Base-by-base conservation (phyloP, 2,113 vertebrate genomes). In the Melospiza melodia region DNA sequence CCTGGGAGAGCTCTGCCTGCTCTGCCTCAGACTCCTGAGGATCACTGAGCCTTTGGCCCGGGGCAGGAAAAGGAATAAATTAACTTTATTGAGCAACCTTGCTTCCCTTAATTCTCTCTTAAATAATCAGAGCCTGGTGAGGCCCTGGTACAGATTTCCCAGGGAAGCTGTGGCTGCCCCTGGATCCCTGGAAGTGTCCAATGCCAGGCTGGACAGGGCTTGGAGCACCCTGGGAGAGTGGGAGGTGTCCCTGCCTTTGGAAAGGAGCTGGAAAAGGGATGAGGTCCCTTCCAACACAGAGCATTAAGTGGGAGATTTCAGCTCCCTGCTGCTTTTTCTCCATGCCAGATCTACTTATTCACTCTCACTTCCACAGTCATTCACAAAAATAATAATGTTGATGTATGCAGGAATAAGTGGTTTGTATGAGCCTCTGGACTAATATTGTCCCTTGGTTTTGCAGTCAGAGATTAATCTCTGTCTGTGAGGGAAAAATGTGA, bases 381-480 rank as follows among this genome's bases (percentile, higher is more conserved):
- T 66, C 2, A 17, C 30, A 52, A 55, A 49, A 78, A 43, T 9
- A 55, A 44, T 66, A 11, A 43, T 11, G 39, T n/a, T 88, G 63
- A 73, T 94, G 17, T 54, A 35, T 21, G 22, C 69, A 18, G 72
- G 73, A 78, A 67, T 72, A 55, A 91, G 63, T 59, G 89, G 81
- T 28, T 77, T 63, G 39, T 22, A 28, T 3, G 15, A 87, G 57
- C 44, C 39, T 87, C 78, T 65, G 67, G 13, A 76, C 93, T 93
- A 65, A 89, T 57, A 54, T 6, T 93, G 58, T 72, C 58, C 44
- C 48, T 41, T 61, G 69, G 44, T 74, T 95, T 63, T 84, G 84
- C 79, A 93, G 65, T 23, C 1, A 1, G 63, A 61, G n/a, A 82
- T 93, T 22, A 73, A 82, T 85, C 74, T 31, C 1, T 25, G 62